Base-by-base conservation (phyloP, 2,113 vertebrate genomes). In the Menura novaehollandiae region DNA sequence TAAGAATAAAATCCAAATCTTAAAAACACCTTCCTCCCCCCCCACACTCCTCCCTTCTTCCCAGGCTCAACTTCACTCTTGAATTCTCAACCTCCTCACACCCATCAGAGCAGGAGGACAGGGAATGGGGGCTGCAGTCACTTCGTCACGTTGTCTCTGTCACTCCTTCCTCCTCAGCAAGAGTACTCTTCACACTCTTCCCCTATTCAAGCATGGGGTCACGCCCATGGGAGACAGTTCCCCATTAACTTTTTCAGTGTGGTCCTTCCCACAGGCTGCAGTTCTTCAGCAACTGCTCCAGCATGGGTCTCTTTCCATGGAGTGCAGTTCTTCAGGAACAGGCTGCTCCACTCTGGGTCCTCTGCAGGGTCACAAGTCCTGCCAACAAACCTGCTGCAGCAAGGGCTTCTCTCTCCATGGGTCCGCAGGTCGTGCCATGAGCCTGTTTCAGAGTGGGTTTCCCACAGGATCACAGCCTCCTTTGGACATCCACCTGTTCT, bases 401-500 rank as follows among this genome's bases (percentile, higher is more conserved):
- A 4, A 2, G 12, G 22, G 10, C 23, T 80, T 9, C 43, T 63
- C 37, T 33, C n/a, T 33, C 21, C 56, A 33, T 3, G 0, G 2
- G 23, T 4, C 22, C 76, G 43, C 32, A 6, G 30, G 27, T 49
- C 35, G 51, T 72, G 20, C 35, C 58, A 49, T 6, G 15, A 84
- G 9, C 27, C 51, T 47, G 13, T 39, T 64, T 35, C 51, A 53
- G 16, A 0, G 0, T 1, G 9, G 22, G 13, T 39, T 82, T 60
- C 49, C 27, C 44, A 35, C 3, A 4, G 39, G 12, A 14, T 15
- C 44, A 43, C 30, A 75, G 37, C 21, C 26, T 35, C 30, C 69
- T 59, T 43, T 14, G 8, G 62, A n/a, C 58, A 47, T 7, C 39
- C 10, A 6, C 10, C 23, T n/a, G 18, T 37, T 35, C 23, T 1